These are phyloP conservation scores for Habrosyne pyritoides DNA, from an alignment of 2,888 invertebrate species.

Conservation along the genomic window DNA sequence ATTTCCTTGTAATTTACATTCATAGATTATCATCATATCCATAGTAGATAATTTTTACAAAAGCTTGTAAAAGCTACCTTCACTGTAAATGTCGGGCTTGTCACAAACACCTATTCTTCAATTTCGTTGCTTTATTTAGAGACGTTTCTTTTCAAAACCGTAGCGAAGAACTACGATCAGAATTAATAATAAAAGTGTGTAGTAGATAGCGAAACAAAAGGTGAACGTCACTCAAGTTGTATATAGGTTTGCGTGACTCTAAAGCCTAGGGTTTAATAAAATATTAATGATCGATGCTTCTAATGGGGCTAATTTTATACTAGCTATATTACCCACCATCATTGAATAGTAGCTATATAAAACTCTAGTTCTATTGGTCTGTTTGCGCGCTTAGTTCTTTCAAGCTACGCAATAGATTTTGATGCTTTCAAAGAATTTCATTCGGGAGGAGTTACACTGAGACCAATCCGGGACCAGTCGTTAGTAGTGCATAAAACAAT, in stretches of 20 bases:
- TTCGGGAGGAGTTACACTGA: no score
- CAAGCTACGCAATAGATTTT: no score
- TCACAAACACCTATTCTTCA: not conserved
- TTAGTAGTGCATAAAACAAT: no score
- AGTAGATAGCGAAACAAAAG: not conserved
- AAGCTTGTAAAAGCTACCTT: no score
- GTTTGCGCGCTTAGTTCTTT: no score
- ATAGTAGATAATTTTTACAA: not conserved
- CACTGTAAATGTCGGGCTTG: no score
- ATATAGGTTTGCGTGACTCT: not conserved
- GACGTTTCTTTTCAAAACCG: not conserved
- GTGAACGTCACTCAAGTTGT: not conserved
- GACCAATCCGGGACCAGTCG: no score
- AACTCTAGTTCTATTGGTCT: no score
- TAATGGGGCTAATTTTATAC: not conserved
- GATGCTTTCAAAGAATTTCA: no score
- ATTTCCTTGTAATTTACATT: not conserved
- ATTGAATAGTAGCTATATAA: no score
- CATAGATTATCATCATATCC: no score
- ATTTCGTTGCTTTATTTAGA: not conserved
- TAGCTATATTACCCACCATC: not conserved
- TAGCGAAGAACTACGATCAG: not conserved
- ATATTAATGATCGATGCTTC: not conserved
- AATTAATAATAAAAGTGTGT: not conserved
- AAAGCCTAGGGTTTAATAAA: not conserved